Percentiles rank a stretch among this genome's conserved stretches.
Conservation (phyloP, 2,113 vertebrate species). For the Sitta europaea region DNA sequence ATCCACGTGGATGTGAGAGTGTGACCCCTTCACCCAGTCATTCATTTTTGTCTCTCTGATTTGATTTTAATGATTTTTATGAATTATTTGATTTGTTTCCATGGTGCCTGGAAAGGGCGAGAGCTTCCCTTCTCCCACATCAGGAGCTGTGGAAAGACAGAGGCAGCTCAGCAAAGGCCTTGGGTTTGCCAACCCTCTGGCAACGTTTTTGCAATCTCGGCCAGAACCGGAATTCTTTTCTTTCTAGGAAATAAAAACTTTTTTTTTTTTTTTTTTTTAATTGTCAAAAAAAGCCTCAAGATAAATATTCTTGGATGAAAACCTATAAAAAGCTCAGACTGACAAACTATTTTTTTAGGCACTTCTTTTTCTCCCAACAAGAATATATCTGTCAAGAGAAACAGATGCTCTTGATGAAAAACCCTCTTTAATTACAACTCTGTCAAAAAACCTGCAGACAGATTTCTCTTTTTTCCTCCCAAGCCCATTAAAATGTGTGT, state of each 20-base stretch:
- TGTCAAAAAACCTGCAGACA: conserved; percentile 15
- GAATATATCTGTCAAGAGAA: conserved; percentile 61
- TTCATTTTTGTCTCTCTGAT: background rate
- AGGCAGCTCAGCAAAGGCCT: background rate
- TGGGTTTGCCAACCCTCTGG: background rate
- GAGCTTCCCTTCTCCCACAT: background rate
- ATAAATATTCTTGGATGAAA: conserved; percentile 47
- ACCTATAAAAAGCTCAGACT: conserved; percentile 53
- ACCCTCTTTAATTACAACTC: conserved; percentile 52
- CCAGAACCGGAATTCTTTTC: background rate
- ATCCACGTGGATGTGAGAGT: background rate
- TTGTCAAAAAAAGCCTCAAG: background rate
- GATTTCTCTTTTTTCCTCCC: background rate
- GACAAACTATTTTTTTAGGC: conserved; percentile 51
- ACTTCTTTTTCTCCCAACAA: conserved; percentile 55
- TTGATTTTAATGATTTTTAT: background rate
- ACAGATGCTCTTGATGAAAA: conserved; percentile 56
- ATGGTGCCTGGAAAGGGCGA: fast-evolving
- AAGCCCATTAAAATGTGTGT: background rate
- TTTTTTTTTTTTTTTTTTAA: background rate
- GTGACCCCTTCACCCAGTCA: background rate
- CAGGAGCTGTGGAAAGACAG: background rate
- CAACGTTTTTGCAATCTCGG: background rate
- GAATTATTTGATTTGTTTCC: background rate
- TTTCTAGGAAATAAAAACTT: background rate